Conservation (phyloP, 2,113 vertebrate species). For the Himantopus leucocephalus region DNA sequence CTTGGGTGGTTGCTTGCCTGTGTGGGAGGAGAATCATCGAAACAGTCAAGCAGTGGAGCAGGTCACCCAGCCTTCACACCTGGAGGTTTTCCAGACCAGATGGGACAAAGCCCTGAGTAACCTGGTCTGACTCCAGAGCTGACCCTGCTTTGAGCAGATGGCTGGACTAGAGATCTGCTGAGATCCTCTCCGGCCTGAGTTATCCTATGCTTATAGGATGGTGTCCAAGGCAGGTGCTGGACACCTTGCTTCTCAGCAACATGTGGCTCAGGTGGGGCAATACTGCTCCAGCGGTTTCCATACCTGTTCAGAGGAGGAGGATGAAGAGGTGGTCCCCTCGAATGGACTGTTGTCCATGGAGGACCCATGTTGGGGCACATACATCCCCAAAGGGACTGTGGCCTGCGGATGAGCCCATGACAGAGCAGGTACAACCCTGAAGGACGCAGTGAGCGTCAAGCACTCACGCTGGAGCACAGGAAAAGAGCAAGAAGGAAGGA, state of each 20-base stretch:
- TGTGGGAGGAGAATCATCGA: background rate
- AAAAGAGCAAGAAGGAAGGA: background rate
- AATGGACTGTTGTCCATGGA: background rate
- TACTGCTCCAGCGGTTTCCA: rapidly evolving
- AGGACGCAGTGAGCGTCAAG: background rate
- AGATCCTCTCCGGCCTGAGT: background rate
- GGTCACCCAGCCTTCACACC: background rate
- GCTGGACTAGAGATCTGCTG: background rate
- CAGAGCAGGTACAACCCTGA: background rate
- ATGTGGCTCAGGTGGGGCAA: rapidly evolving
- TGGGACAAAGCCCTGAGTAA: background rate
- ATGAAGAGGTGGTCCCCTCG: background rate
- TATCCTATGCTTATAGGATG: background rate
- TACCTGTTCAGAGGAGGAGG: background rate
- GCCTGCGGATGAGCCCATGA: background rate
- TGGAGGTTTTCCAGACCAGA: background rate
- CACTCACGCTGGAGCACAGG: background rate
- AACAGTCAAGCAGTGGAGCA: background rate
- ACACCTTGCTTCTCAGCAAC: background rate
- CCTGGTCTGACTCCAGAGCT: background rate
- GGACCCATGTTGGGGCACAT: rapidly evolving
- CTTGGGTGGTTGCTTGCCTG: background rate
- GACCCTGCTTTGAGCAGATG: background rate
- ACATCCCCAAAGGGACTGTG: background rate
- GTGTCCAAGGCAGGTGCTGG: background rate